Base-by-base conservation (phyloP, 2,113 vertebrate species). In the Triplophysa tibetana region DNA sequence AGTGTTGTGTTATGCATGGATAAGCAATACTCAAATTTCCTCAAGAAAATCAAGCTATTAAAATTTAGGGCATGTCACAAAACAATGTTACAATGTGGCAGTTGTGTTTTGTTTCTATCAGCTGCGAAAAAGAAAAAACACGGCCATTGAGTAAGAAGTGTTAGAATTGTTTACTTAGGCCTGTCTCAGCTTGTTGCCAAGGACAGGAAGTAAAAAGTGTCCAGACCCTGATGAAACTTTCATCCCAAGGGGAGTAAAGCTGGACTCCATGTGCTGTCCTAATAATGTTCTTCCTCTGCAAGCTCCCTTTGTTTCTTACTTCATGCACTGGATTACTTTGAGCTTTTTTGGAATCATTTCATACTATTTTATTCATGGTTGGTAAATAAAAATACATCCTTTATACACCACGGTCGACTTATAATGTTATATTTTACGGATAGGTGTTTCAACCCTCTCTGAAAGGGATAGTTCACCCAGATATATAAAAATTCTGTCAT, bases 111-210 rank as follows among this genome's bases (percentile, higher is more conserved):
- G 19, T 69, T 48, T 56, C 65, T 60, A 38, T 24, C 21, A 33
- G 17, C 16, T 26, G 58, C 17, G 50, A 26, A 43, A 21, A 61
- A 24, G 24, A 24, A 24, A 12, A 23, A n/a, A n/a, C 19, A 13
- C 24, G 26, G 26, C 45, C 38, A 80, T 58, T 45, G 24, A 26
- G 13, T 10, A 23, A 56, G 9, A 38, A 54, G 66, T 82, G 68
- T 48, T 78, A 24, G 45, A 38, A 58, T 65, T 45, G 64, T 69
- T 75, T 82, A 45, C 76, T 63, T 54, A 43, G 56, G 17, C 48
- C 45, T 38, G 72, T 65, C 75, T 24, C 61, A 77, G 61, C 26
- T 72, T 66, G 67, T 82, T 80, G 80, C 73, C 62, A 66, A 70
- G 64, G 64, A 62, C 45, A 50, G 58, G 64, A 60, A 62, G 38